phyloP scores from a whole-genome alignment of 1,140 invertebrate species.

The Drosophila yakuba region DNA sequence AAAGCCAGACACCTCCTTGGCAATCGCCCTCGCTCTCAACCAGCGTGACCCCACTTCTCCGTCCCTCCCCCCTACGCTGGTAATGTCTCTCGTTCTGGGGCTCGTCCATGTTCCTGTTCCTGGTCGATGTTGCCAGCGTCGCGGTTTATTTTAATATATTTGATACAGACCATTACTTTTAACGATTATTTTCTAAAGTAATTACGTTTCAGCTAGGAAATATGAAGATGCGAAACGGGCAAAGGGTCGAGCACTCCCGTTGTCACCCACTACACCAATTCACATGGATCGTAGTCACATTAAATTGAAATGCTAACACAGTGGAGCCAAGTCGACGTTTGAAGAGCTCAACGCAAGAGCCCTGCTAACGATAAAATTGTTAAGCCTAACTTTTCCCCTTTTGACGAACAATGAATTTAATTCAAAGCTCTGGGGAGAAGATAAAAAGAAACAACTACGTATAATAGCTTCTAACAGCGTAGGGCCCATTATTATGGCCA shows the following conservation, averaged over 20 bases:
- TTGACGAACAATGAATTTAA: slow-evolving; percentile 65
- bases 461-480: slow-evolving; percentile 37
- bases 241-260: slow-evolving; percentile 11
- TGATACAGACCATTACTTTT: slow-evolving; percentile 84
- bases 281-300: slow-evolving; percentile 66
- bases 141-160: slow-evolving; percentile 84
- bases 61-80: slow-evolving; percentile 38
- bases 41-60: not conserved
- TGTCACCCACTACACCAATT: slow-evolving; percentile 14
- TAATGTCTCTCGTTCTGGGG: slow-evolving; percentile 14
- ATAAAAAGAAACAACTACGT: slow-evolving; percentile 18
- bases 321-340: slow-evolving; percentile 26
- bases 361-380: slow-evolving; percentile 66
- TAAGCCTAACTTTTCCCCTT: slow-evolving; percentile 56
- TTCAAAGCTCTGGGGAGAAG: slow-evolving; percentile 33
- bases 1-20: slow-evolving; percentile 30
- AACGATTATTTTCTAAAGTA: slow-evolving; percentile 85
- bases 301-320: slow-evolving; percentile 79
- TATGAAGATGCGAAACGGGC: slow-evolving; percentile 72
- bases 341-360: slow-evolving; percentile 46
- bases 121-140: slow-evolving; percentile 53
- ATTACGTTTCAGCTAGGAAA: slow-evolving; percentile 84
- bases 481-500: slow-evolving; percentile 59
- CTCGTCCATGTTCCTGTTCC: slow-evolving; percentile 47
- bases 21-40: not conserved